Conservation (phyloP, 2,888 invertebrate species). For the Xylota segnis region DNA sequence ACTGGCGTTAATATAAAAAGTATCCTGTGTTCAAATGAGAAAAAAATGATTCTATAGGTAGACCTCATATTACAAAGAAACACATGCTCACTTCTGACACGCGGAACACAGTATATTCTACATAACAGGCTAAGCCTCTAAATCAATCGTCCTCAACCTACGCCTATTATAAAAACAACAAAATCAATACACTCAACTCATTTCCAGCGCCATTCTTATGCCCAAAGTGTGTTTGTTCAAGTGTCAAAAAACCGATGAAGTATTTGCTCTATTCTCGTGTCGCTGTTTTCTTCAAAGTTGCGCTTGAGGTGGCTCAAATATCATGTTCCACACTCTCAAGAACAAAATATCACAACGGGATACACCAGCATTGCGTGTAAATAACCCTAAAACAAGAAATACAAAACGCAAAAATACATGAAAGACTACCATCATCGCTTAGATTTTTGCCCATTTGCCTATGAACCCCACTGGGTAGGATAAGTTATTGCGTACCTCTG, state of each 20-base stretch:
- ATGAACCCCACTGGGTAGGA: constrained; percentile 1
- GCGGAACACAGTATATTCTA: too few species aligned
- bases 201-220: background rate
- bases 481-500: constrained; percentile 17
- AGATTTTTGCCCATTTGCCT: constrained; percentile 21
- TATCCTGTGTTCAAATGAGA: too few species aligned
- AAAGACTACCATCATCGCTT: constrained; percentile 50
- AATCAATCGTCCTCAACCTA: too few species aligned
- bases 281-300: background rate
- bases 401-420: constrained; percentile 26
- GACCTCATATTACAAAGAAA: too few species aligned
- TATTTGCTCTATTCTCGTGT: constrained; percentile 1
- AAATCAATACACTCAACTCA: constrained; percentile 15
- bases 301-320: constrained; percentile 28
- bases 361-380: constrained; percentile 41
- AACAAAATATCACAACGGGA: constrained; percentile 21
- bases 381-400: constrained; percentile 10
- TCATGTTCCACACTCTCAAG: constrained; percentile 43
- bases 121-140: too few species aligned
- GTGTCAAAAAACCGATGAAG: constrained; percentile 28
- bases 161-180: background rate
- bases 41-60: too few species aligned
- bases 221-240: constrained; percentile 9
- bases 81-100: too few species aligned
- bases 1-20: too few species aligned